Base-by-base conservation (phyloP, 1,140 invertebrate genomes). In the Microplitis mediator region DNA sequence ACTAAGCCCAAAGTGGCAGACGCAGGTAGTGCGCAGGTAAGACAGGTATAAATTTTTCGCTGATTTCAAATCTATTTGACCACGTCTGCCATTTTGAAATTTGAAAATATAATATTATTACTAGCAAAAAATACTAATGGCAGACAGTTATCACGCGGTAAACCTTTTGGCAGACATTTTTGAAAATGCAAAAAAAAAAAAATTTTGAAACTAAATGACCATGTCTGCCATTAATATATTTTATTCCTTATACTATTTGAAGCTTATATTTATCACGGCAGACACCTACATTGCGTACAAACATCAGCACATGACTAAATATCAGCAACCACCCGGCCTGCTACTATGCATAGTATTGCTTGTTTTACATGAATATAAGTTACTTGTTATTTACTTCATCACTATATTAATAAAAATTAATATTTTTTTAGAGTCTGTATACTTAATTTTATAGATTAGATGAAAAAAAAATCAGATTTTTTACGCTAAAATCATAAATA, bases 151-250 rank as follows among this genome's bases (percentile, higher is more conserved):
- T 16, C 52, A 23, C 16, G 52, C 52, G 52, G 0, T n/a, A 0
- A 16, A 58, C 52, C 0, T 56, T n/a, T 0, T 56, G 52, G 52
- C 52, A 56, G 52, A 56, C 52, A n/a, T 0, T 56, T 56, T 56
- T 23, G 16, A 56, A 56, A 56, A 23, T 56, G 14, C 4, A 3
- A 56, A 56, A 56, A 56, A 56, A 56, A 56, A 56, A 56, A 4
- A 14, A 3, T 69, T 76, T n/a, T 76, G 82, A 63, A 73, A 2
- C n/a, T 77, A 83, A 54, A 80, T 61, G 11, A 73, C 51, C 60
- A 31, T 13, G 5, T 23, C 6, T 11, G 39, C 61, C 50, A 52
- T 56, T 4, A 23, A 56, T 56, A 56, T 56, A 56, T 16, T 56
- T 56, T 23, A 56, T 56, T 39, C 1, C 1, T 63, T 35, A 35